A percentile compares a stretch with the other conserved stretches of the same genome.
Conservation (phyloP, 2,797 vertebrate species). For the Botia almorhae region DNA sequence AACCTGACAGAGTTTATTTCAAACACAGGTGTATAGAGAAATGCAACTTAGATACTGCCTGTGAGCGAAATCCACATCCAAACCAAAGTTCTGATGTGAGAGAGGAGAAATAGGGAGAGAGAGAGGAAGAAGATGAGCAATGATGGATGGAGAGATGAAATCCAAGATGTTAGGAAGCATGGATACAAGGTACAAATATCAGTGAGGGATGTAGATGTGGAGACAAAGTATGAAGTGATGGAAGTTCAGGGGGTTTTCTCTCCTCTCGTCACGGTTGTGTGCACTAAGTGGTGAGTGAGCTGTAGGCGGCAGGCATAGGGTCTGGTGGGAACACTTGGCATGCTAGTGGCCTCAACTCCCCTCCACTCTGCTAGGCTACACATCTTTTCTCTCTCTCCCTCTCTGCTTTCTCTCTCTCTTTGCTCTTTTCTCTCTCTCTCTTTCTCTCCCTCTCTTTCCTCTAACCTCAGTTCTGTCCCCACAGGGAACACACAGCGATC, state of each 20-base stretch:
- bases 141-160: slow-evolving; percentile 21
- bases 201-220: slow-evolving; percentile 22
- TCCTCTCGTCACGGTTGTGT: slow-evolving; percentile 52
- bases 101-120: neutral
- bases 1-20: neutral
- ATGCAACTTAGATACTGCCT: neutral
- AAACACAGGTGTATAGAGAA: neutral
- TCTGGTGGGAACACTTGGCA: slow-evolving; percentile 62
- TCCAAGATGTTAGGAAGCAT: neutral
- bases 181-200: neutral
- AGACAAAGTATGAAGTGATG: slow-evolving; percentile 23
- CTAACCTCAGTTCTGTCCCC: slow-evolving; percentile 32
- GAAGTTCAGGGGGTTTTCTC: slow-evolving; percentile 43
- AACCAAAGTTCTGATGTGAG: neutral
- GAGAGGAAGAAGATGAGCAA: slow-evolving; percentile 18
- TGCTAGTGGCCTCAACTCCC: slow-evolving; percentile 55
- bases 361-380: slow-evolving; percentile 49
- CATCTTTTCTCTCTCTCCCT: neutral
- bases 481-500: slow-evolving; percentile 50
- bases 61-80: neutral
- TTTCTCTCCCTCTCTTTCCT: slow-evolving; percentile 21
- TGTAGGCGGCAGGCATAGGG: slow-evolving; percentile 50
- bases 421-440: neutral
- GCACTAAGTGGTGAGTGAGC: slow-evolving; percentile 62
- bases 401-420: neutral